Percentiles rank a stretch among this genome's conserved stretches.
These are phyloP conservation scores for Todiramphus chloris DNA, from an alignment of 2,113 vertebrate species.

Conservation along the genomic window DNA sequence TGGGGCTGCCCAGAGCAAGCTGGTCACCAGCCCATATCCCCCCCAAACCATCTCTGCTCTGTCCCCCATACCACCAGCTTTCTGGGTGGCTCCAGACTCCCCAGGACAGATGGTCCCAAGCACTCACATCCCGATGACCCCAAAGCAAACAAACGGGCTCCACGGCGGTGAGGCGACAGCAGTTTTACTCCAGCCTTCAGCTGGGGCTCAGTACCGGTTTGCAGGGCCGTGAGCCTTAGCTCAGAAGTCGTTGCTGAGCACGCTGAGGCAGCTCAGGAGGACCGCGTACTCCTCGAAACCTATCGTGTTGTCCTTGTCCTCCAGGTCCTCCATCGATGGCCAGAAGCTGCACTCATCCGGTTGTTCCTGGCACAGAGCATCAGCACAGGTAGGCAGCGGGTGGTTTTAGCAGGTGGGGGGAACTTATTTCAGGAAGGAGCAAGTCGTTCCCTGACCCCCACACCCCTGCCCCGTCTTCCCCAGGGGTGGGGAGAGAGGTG, in stretches of 20 bases:
- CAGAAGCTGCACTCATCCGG: neutral
- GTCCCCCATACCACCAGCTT: rapidly evolving
- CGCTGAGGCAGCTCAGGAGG: neutral
- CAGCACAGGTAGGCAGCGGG: neutral
- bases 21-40: neutral
- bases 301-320: rapidly evolving
- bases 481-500: rapidly evolving
- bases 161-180: neutral
- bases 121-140: neutral
- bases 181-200: rapidly evolving
- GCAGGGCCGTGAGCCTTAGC: rapidly evolving
- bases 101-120: rapidly evolving
- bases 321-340: neutral
- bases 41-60: neutral
- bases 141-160: neutral
- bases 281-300: rapidly evolving
- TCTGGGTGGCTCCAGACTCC: neutral
- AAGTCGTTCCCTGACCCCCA: neutral
- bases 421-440: neutral
- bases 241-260: neutral
- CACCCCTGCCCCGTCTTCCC: no score
- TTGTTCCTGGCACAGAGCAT: neutral
- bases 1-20: neutral
- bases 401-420: rapidly evolving
- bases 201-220: rapidly evolving